Evolutionary conservation across 2,888 invertebrate genomes (phyloP), one percentile per base, ranked within the genome.

Genomic region (Cynaeus angustus): DNA sequence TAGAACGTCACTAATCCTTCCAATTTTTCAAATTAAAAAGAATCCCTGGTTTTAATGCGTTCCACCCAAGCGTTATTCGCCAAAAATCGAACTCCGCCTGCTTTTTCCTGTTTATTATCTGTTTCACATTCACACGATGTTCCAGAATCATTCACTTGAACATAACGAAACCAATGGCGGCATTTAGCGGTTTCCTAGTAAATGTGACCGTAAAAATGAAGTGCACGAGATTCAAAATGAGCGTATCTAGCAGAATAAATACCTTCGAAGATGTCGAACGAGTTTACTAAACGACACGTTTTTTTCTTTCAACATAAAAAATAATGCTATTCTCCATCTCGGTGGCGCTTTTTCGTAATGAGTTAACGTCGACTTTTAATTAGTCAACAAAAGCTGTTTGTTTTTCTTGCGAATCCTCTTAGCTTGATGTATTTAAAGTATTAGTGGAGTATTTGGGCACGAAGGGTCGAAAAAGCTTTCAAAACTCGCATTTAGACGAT

Each of bases 371-470:
- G 13, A 46, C 46, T 46, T 46, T 46, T 46, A 46, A 46, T 46
- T 46, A 46, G 46, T 46, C 46, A 46, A 46, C 46, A 46, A 46
- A 46, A 13, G 46, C 46, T 16, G 46, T 46, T 46, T 46, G 46
- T 46, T 46, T 46, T 46, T 46, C 21, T 46, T 46, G 46, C 3
- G 16, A 46, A 46, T 46, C 16, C 46, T 46, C 46, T 46, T 46
- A 46, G 7, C 26, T 9, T 16, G 16, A 26, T 46, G 46, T 46
- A 46, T 46, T 46, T 46, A 21, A 46, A 26, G 46, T 46, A 46
- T 46, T 46, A 46, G 26, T 46, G 46, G 16, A 46, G 46, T 41
- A 41, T 41, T 12, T 12, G 12, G 10, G n/a, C 16, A 46, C 46
- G 16, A 46, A 46, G n/a, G 46, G 46, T 46, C 13, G 46, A 46